Evolutionary conservation across 1,140 invertebrate genomes (phyloP), one percentile per base, ranked within the genome.

Genomic region (Cydia pomonella): DNA sequence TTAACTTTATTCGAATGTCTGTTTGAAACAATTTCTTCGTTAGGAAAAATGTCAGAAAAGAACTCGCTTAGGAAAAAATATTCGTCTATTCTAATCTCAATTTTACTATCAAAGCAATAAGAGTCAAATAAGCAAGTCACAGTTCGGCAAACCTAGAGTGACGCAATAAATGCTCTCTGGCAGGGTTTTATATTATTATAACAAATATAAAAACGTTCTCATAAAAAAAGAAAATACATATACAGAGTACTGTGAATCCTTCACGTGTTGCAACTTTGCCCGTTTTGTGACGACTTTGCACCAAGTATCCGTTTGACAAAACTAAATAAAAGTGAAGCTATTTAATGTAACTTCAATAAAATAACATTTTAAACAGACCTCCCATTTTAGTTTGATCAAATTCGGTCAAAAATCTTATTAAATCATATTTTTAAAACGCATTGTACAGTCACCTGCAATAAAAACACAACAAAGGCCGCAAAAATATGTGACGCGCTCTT

Each of bases 131-230:
- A 33, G 7, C 29, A 29, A 33, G 44, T n/a, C 44, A 47, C 1
- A 10, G 53, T n/a, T 4, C 1, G 16, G 62, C 21, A 27, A 4
- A 29, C 71, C 71, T 72, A 72, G 71, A 72, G 71, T 72, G 71
- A 50, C 71, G 12, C 18, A 6, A 44, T 50, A 72, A 72, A 72
- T 72, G 71, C 71, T 69, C 64, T 69, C 64, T 69, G 64, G 64
- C 33, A 10, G 64, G 27, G 64, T 16, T 1, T 23, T 64, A 29
- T 66, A 69, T 69, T 25, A 18, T 33, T 69, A 69, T 69, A 69
- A 69, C 64, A 69, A 69, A 69, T 69, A 69, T 69, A 69, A 38
- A 69, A 38, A 69, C 29, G 64, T n/a, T 69, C 64, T 69, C 29
- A 18, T 69, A 69, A 66, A 66, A 66, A 66, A 29, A 63, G 27